phyloP scores from a whole-genome alignment of 2,797 vertebrate genomes.

The Naso thynnoides region DNA sequence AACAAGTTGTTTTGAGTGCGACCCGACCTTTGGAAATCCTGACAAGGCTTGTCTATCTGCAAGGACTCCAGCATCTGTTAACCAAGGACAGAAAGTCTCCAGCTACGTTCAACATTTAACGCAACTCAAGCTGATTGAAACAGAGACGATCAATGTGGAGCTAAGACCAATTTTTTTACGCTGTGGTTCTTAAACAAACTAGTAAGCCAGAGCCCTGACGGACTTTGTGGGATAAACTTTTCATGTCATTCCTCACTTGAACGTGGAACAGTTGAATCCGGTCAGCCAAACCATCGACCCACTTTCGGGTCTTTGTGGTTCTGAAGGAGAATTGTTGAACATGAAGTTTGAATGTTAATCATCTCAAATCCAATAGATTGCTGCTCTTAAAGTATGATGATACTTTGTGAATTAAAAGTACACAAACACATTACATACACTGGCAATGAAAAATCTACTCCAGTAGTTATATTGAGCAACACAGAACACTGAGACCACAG shows the following conservation, averaged over 20 bases:
- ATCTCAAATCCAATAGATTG: constrained; percentile 3
- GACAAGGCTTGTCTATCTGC: background rate
- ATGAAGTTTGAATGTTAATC: constrained; percentile 21
- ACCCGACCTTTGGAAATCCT: background rate
- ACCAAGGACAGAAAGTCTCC: background rate
- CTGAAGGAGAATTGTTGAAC: constrained; percentile 14
- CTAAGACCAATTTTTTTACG: background rate
- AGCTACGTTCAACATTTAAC: background rate
- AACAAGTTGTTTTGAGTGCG: background rate
- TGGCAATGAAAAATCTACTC: background rate
- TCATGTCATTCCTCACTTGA: background rate
- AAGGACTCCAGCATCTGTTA: background rate
- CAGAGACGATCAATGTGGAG: background rate
- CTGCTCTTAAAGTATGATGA: background rate
- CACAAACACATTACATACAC: constrained; percentile 9
- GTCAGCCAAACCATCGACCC: background rate
- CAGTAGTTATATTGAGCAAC: constrained; percentile 1
- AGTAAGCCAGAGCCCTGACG: background rate
- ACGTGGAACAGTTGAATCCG: background rate
- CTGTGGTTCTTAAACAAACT: background rate
- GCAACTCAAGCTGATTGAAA: background rate
- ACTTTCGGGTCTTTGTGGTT: background rate
- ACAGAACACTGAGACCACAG: constrained; percentile 20
- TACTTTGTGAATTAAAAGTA: constrained; percentile 5
- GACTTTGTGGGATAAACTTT: background rate